A percentile compares a stretch with the other conserved stretches of the same genome.
phyloP scores from a whole-genome alignment of 2,797 vertebrate species.

The Rhadinocentrus ornatus region DNA sequence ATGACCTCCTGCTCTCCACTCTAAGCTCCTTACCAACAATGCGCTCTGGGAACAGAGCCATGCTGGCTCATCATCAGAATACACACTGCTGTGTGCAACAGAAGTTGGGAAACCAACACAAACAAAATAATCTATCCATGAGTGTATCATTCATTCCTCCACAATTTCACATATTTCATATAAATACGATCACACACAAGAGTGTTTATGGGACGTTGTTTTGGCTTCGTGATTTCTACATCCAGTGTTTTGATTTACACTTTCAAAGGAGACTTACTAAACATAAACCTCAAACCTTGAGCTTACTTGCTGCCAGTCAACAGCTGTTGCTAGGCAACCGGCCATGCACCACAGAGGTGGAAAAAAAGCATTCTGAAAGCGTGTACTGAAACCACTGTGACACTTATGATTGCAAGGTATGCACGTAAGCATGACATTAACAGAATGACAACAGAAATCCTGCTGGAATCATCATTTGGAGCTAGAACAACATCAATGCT shows the following conservation, averaged over 20 bases:
- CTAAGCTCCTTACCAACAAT: slow-evolving; percentile 77
- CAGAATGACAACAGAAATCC: neutral
- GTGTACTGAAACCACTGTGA: neutral
- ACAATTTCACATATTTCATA: neutral
- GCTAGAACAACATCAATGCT: neutral
- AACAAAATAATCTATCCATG: slow-evolving; percentile 29
- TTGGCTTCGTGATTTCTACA: neutral
- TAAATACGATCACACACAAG: neutral
- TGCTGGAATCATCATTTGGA: neutral
- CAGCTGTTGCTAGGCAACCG: slow-evolving; percentile 45
- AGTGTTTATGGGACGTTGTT: neutral
- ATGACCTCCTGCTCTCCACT: slow-evolving; percentile 59
- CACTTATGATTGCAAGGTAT: neutral
- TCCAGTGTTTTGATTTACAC: slow-evolving; percentile 16
- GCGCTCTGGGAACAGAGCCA: slow-evolving; percentile 65
- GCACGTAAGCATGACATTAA: neutral
- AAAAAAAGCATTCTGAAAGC: neutral
- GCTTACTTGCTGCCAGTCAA: slow-evolving; percentile 16
- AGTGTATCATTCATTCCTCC: slow-evolving; percentile 19
- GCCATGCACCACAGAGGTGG: slow-evolving; percentile 9
- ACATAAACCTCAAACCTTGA: slow-evolving; percentile 23
- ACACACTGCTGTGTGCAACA: slow-evolving; percentile 42
- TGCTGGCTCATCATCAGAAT: slow-evolving; percentile 49
- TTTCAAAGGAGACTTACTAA: slow-evolving; percentile 22
- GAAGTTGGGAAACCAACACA: slow-evolving; percentile 32